Conservation (phyloP, 2,797 vertebrate species). For the Hydrophis major region DNA sequence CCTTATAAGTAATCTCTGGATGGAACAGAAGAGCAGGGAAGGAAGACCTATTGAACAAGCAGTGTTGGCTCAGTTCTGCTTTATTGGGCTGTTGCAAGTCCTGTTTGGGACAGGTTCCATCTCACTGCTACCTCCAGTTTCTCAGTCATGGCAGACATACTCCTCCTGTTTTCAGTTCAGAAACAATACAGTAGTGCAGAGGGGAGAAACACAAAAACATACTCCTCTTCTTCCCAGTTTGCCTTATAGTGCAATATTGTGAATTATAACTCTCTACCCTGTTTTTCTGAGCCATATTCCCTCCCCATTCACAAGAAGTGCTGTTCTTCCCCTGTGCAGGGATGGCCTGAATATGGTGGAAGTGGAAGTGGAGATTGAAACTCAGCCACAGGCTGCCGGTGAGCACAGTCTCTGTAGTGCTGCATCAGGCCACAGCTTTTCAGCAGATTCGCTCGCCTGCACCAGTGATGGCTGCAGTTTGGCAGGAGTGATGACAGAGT, state of each 20-base stretch:
- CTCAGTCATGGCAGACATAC: not conserved
- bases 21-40: not conserved
- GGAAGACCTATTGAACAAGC: not conserved
- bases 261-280: not conserved
- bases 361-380: conserved; percentile 83
- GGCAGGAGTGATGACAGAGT: not conserved
- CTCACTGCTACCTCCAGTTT: not conserved
- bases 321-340: conserved; percentile 50
- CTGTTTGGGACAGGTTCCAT: not conserved
- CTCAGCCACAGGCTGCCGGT: conserved; percentile 68
- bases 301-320: rapidly evolving
- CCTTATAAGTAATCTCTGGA: not conserved
- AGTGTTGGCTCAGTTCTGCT: not conserved
- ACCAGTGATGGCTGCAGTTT: conserved; percentile 46
- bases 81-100: not conserved
- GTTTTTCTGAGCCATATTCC: not conserved
- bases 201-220: not conserved
- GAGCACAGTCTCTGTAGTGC: conserved; percentile 81
- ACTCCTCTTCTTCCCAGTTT: not conserved
- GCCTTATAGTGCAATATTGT: not conserved
- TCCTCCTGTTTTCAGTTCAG: not conserved
- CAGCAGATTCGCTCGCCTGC: conserved; percentile 75
- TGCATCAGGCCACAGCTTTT: conserved; percentile 78
- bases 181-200: not conserved
- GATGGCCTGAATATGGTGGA: conserved; percentile 81